phyloP scores from a whole-genome alignment of 2,888 invertebrate genomes.

The Odiellus spinosus region DNA sequence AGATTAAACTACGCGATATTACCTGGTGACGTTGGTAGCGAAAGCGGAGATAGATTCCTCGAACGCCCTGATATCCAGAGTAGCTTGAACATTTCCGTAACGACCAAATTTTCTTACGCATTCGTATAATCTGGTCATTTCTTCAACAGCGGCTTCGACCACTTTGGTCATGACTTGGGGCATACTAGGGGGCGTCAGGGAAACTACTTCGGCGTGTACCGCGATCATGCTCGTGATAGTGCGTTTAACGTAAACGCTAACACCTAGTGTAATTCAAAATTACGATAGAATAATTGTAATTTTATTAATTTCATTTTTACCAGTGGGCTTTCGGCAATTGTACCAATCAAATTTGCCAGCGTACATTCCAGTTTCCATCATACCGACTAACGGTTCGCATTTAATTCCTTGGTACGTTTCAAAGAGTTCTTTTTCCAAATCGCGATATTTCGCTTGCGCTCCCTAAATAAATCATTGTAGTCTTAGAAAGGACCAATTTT shows the following conservation, averaged over 20 bases:
- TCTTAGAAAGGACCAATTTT: too few species aligned
- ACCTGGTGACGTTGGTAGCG: conserved; percentile 49
- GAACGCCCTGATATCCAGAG: conserved; percentile 54
- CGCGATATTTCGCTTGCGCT: conserved; percentile 26
- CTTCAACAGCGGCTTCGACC: conserved; percentile 81
- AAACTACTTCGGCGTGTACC: conserved; percentile 36
- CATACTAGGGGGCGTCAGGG: conserved; percentile 50
- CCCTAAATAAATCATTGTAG: too few species aligned
- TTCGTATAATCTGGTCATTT: conserved; percentile 69
- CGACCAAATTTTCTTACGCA: conserved; percentile 40
- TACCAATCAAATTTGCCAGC: conserved; percentile 74
- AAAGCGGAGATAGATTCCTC: conserved; percentile 47
- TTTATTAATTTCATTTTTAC: conserved; percentile 2
- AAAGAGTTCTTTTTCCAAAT: conserved; percentile 29
- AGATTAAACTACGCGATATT: conserved; percentile 22
- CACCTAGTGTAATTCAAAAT: conserved; percentile 34
- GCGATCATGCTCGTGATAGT: conserved; percentile 35
- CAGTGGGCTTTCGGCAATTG: conserved; percentile 46
- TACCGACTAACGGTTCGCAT: conserved; percentile 85
- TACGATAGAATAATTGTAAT: not conserved
- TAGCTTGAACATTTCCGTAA: conserved; percentile 35
- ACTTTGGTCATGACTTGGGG: conserved; percentile 44
- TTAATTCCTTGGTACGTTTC: conserved; percentile 52
- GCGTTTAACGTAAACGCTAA: conserved; percentile 64
- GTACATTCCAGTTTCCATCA: conserved; percentile 91